A percentile compares a stretch with the other conserved stretches of the same genome.
phyloP scores from a whole-genome alignment of 2,888 invertebrate species.

The Lagria hirta region DNA sequence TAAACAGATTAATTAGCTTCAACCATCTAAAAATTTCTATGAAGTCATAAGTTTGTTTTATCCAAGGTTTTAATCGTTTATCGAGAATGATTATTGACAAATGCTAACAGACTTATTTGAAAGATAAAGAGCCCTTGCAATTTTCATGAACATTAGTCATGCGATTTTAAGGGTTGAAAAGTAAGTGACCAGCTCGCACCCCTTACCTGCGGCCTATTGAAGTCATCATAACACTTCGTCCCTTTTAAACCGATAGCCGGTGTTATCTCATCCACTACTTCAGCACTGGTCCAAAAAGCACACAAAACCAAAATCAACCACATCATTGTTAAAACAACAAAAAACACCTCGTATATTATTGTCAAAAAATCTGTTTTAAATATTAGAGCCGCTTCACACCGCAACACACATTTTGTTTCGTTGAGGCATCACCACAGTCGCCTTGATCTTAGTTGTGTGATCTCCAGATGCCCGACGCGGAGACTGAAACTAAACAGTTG shows the following conservation, averaged over 20 bases:
- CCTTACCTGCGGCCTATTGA: conserved; percentile 59
- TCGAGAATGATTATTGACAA: too few relatives aligned
- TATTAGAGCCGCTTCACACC: conserved; percentile 27
- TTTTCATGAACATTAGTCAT: conserved; percentile 29
- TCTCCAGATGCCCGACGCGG: conserved; percentile 43
- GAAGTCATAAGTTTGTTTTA: too few relatives aligned
- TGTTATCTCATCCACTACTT: conserved; percentile 40
- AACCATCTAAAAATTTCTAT: too few relatives aligned
- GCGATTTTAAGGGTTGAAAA: conserved; percentile 27
- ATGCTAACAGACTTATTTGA: too few relatives aligned
- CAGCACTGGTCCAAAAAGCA: conserved; percentile 21
- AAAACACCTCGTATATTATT: conserved; percentile 22
- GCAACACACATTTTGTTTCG: conserved; percentile 33
- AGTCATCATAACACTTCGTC: conserved; percentile 59
- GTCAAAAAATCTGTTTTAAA: conserved; percentile 10
- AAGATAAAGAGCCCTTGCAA: conserved; percentile 17
- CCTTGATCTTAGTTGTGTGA: conserved; percentile 35
- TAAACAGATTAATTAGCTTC: too few relatives aligned
- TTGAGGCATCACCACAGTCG: conserved; percentile 29
- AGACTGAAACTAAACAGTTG: conserved; percentile 33
- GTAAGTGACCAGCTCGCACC: conserved; percentile 6
- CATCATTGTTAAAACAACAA: too few relatives aligned
- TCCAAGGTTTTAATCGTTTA: too few relatives aligned
- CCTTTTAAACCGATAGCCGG: conserved; percentile 47
- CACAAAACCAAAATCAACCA: conserved; percentile 28